These are phyloP conservation scores for Ammospiza caudacuta DNA, from an alignment of 2,113 vertebrate species.

Conservation along the genomic window DNA sequence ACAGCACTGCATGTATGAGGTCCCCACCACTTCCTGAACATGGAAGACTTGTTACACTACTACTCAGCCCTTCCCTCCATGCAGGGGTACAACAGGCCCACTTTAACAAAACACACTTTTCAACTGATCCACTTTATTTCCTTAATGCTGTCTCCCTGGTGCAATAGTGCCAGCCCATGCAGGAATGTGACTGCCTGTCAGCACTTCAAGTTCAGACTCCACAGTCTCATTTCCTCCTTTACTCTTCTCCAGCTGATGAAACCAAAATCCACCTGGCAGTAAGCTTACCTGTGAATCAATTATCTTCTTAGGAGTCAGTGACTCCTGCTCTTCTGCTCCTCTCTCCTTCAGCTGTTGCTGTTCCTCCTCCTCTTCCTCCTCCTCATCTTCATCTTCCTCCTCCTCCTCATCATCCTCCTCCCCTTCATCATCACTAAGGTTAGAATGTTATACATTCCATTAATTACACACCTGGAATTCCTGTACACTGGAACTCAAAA, in stretches of 20 bases:
- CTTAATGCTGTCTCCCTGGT: background rate
- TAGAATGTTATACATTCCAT: background rate
- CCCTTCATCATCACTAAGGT: constrained; percentile 76
- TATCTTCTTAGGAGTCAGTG: constrained; percentile 62
- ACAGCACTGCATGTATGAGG: background rate
- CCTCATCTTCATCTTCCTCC: background rate
- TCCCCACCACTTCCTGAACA: background rate
- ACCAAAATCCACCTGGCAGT: background rate
- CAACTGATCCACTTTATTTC: background rate
- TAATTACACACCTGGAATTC: background rate
- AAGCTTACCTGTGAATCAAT: constrained; percentile 63
- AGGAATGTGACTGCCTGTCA: background rate
- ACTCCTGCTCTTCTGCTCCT: constrained; percentile 47
- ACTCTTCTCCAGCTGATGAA: background rate
- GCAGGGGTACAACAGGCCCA: fast-evolving
- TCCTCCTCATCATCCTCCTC: constrained; percentile 70
- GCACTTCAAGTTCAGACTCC: background rate
- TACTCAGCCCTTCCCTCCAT: background rate
- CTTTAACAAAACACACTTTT: background rate
- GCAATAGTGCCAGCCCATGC: background rate
- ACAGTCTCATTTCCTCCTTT: background rate
- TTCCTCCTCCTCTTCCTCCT: constrained; percentile 66
- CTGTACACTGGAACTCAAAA: background rate
- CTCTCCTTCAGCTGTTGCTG: constrained; percentile 58
- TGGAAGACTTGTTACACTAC: background rate